Conservation (phyloP, 2,888 invertebrate species). For the Hofmannophila pseudospretella region DNA sequence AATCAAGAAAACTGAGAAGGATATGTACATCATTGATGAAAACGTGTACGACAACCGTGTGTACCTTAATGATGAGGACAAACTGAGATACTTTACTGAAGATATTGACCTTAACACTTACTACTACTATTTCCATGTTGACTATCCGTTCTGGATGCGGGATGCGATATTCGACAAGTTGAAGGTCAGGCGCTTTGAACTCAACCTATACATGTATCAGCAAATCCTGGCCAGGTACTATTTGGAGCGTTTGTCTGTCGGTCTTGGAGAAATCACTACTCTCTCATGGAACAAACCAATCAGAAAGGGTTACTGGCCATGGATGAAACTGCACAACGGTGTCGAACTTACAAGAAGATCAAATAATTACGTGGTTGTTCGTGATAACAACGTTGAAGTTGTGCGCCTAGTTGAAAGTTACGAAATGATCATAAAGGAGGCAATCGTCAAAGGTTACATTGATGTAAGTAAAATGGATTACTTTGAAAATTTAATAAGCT, state of each 20-base stretch:
- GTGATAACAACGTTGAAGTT: conserved; percentile 41
- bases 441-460: conserved; percentile 74
- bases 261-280: conserved; percentile 59
- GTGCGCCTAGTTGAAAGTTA: conserved; percentile 50
- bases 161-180: conserved; percentile 53
- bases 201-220: conserved; percentile 80
- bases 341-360: conserved; percentile 71
- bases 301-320: conserved; percentile 76
- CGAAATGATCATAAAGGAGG: conserved; percentile 77
- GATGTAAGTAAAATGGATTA: conserved; percentile 40
- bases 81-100: conserved; percentile 80
- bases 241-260: conserved; percentile 72
- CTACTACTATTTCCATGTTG: conserved; percentile 79
- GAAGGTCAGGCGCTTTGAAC: conserved; percentile 66
- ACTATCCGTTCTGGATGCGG: conserved; percentile 81
- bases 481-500: too few relatives aligned
- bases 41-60: conserved; percentile 80
- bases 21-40: conserved; percentile 79
- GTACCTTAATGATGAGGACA: conserved; percentile 73
- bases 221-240: conserved; percentile 81
- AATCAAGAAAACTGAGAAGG: conserved; percentile 65
- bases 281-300: conserved; percentile 65
- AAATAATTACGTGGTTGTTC: conserved; percentile 53
- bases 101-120: conserved; percentile 81
- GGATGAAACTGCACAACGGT: conserved; percentile 74